Conservation (phyloP, 1,140 invertebrate genomes). For the Trichonephila inaurata region DNA sequence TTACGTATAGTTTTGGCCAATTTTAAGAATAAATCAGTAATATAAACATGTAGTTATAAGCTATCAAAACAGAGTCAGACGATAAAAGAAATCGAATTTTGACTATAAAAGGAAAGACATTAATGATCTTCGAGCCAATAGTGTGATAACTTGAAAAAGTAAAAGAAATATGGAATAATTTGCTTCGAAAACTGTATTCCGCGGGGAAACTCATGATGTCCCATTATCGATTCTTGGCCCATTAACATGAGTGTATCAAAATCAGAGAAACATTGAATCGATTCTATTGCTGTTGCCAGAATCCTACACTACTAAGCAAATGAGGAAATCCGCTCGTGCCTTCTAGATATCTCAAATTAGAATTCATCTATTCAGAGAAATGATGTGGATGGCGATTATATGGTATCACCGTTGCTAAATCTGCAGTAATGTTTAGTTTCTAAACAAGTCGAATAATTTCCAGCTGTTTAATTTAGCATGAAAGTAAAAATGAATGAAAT, state of each 20-base stretch:
- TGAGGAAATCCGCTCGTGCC: not conserved
- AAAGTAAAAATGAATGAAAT: too few species aligned
- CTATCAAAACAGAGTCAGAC: too few species aligned
- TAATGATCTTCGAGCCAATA: not conserved
- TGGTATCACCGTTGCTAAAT: not conserved
- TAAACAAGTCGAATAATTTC: too few species aligned
- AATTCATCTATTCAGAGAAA: not conserved
- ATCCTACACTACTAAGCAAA: not conserved
- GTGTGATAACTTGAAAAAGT: not conserved
- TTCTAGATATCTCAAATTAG: not conserved
- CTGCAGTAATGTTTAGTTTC: too few species aligned
- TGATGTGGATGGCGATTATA: not conserved
- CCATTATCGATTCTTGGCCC: conserved; percentile 16
- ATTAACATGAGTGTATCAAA: conserved; percentile 29
- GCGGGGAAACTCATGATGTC: not conserved
- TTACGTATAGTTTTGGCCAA: too few species aligned
- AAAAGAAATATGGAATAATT: not conserved
- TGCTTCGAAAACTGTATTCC: not conserved
- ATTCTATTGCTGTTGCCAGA: not conserved
- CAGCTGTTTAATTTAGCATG: too few species aligned
- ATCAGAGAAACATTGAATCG: conserved; percentile 38
- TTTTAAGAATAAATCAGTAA: too few species aligned
- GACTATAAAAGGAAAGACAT: not conserved
- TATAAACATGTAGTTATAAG: too few species aligned
- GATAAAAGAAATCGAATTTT: not conserved